Base-by-base conservation (phyloP, 2,888 invertebrate species). In the Didymodactylos carnosus region DNA sequence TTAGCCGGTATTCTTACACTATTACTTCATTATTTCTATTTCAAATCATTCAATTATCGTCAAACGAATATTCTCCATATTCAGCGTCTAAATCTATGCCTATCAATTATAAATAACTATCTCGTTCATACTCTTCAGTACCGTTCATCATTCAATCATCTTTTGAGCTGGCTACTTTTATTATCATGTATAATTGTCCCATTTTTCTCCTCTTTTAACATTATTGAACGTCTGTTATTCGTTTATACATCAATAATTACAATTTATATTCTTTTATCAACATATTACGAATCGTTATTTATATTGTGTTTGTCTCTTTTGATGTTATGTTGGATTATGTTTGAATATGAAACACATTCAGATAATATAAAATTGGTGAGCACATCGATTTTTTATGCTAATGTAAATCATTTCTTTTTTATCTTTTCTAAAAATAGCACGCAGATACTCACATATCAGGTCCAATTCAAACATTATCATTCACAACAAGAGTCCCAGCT, bases 341-440 rank as follows among this genome's bases (percentile, higher is more conserved):
- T 19, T 62, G 62, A 62, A 62, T n/a, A 62, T 35, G n/a, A 35
- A 19, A 7, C 29, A n/a, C 6, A 19, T 13, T 3, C 4, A 29
- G n/a, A 62, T 62, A 29, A n/a, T n/a, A n/a, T n/a, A n/a, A n/a
- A n/a, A n/a, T n/a, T n/a, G n/a, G n/a, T n/a, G n/a, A n/a, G n/a
- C n/a, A 19, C 43, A 40, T 49, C 72, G 39, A 70, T 46, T 75
- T 76, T 73, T 72, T 72, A 16, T 77, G 77, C 23, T 76, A 78
- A 77, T n/a, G n/a, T n/a, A n/a, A n/a, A n/a, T n/a, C n/a, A n/a
- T n/a, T n/a, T n/a, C n/a, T n/a, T n/a, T n/a, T n/a, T n/a, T n/a
- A n/a, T n/a, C n/a, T n/a, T n/a, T n/a, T n/a, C n/a, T n/a, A n/a
- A n/a, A n/a, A n/a, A n/a, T n/a, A n/a, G n/a, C n/a, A n/a, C n/a